Conservation (phyloP, 2,113 vertebrate species). For the Rhinolophus sinicus region DNA sequence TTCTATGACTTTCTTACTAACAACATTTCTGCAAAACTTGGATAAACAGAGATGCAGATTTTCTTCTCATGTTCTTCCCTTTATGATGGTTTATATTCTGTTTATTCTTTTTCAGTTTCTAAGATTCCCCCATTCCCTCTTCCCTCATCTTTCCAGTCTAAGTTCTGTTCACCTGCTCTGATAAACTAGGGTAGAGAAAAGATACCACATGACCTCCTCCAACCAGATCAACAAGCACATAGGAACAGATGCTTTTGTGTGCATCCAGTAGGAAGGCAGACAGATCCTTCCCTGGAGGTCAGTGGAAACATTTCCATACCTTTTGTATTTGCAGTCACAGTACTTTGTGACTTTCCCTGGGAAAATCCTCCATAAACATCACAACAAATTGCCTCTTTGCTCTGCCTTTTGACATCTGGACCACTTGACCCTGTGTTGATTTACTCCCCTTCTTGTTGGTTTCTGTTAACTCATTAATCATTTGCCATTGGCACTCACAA, state of each 20-base stretch:
- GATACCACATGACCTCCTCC: not conserved
- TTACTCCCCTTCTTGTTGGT: conserved; percentile 25
- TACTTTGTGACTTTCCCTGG: not conserved
- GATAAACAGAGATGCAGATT: not conserved
- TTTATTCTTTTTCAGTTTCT: not conserved
- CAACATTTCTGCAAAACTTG: not conserved
- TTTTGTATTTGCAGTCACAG: not conserved
- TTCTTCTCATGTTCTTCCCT: not conserved
- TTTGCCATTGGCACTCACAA: not conserved
- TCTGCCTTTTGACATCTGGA: not conserved
- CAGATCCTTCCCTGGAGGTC: not conserved
- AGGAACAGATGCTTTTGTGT: not conserved
- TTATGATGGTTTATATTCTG: not conserved
- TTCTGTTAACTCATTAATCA: conserved; percentile 69
- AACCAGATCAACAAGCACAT: not conserved
- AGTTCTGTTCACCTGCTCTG: not conserved
- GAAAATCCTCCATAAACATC: conserved; percentile 32
- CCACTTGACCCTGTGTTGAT: conserved; percentile 35
- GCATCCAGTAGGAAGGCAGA: not conserved
- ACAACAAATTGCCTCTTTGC: conserved; percentile 37
- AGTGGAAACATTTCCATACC: not conserved
- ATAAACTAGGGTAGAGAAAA: not conserved
- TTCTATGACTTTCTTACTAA: not conserved
- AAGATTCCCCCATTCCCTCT: not conserved
- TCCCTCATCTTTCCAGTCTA: not conserved